Percentiles rank a stretch among this genome's conserved stretches.
These are phyloP conservation scores for Plebejus anna DNA, from an alignment of 2,888 invertebrate genomes.

Conservation along the genomic window DNA sequence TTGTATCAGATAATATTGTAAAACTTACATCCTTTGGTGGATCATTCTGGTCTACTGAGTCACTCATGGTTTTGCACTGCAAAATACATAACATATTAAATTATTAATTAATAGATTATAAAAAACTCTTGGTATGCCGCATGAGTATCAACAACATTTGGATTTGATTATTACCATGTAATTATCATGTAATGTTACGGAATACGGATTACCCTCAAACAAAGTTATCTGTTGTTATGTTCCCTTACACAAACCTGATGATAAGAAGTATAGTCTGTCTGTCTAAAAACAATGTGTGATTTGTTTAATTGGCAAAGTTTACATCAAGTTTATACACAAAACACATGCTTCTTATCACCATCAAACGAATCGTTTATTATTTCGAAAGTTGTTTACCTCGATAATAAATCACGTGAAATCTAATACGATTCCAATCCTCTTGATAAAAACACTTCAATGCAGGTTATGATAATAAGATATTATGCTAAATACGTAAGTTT, in stretches of 20 bases:
- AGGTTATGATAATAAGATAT: neutral
- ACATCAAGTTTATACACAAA: constrained; percentile 34
- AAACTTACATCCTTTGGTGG: constrained; percentile 69
- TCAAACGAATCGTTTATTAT: constrained; percentile 15
- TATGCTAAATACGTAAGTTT: neutral
- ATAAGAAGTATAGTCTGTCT: neutral
- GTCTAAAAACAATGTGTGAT: neutral
- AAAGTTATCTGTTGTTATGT: neutral
- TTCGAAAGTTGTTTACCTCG: constrained; percentile 58
- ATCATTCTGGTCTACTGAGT: constrained; percentile 66
- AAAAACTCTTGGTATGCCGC: neutral
- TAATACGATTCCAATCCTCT: neutral
- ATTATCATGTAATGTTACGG: neutral
- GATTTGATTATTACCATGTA: neutral
- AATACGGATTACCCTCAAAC: neutral
- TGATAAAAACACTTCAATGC: neutral
- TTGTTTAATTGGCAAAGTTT: neutral
- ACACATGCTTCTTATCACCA: constrained; percentile 31
- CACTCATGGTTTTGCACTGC: constrained; percentile 58
- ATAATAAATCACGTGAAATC: constrained; percentile 24
- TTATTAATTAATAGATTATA: neutral
- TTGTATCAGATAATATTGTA: too few relatives aligned
- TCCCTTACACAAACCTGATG: too few relatives aligned
- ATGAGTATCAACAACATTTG: neutral
- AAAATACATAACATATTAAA: constrained; percentile 2